phyloP scores from a whole-genome alignment of 2,888 invertebrate genomes.

The Aporophyla lueneburgensis region DNA sequence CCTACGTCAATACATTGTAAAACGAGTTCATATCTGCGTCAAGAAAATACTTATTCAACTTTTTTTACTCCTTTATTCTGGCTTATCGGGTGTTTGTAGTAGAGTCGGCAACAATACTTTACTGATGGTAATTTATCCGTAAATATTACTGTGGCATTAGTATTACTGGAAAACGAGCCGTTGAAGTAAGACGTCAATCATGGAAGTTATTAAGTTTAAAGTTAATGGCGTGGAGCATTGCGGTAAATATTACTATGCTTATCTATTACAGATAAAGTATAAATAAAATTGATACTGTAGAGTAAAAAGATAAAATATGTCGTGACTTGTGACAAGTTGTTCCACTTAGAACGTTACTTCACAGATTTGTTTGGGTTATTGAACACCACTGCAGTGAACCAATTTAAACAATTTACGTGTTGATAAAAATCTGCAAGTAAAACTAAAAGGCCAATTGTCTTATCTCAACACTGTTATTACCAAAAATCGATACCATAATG shows the following conservation, averaged over 20 bases:
- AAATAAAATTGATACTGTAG: background rate
- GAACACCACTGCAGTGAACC: background rate
- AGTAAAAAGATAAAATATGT: background rate
- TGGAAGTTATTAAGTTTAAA: slow-evolving; percentile 58
- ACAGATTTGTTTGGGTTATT: background rate
- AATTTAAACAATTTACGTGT: background rate
- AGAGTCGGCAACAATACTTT: background rate
- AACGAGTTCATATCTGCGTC: slow-evolving; percentile 9
- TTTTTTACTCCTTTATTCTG: background rate
- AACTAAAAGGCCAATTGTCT: background rate
- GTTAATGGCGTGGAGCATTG: slow-evolving; percentile 55
- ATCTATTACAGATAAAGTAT: background rate
- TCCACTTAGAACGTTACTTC: background rate
- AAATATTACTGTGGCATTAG: background rate
- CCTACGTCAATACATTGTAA: slow-evolving; percentile 4
- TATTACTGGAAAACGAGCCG: slow-evolving; percentile 9
- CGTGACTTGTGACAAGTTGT: background rate
- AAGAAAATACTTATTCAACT: background rate
- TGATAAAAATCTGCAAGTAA: too few species aligned
- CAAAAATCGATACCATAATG: background rate
- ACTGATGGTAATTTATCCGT: background rate
- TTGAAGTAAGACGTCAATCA: slow-evolving; percentile 25
- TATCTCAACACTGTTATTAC: background rate
- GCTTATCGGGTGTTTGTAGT: slow-evolving; percentile 13
- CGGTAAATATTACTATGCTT: slow-evolving; percentile 50